Evolutionary conservation across 2,113 vertebrate species (phyloP).

Genomic region (Reinhardtius hippoglossoides): DNA sequence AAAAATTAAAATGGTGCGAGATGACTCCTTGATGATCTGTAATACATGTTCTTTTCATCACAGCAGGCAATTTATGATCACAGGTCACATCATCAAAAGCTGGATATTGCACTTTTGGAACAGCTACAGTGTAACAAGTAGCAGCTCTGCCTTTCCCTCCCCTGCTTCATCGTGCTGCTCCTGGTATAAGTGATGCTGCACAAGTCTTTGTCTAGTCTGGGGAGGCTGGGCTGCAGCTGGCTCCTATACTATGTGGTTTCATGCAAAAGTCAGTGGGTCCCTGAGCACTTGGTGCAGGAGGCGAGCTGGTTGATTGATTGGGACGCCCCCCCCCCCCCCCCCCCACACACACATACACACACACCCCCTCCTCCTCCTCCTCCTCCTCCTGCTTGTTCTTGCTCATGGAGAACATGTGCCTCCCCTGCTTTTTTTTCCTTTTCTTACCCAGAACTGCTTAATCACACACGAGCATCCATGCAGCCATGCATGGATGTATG

Average conservation of each 20-base stretch:
- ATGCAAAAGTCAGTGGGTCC: constrained; percentile 74
- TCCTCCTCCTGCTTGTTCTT: constrained; percentile 37
- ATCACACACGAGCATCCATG: constrained; percentile 25
- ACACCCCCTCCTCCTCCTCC: not conserved
- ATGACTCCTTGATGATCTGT: not conserved
- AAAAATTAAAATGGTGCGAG: not conserved
- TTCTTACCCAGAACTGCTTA: constrained; percentile 25
- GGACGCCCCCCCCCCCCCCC: constrained; percentile 26
- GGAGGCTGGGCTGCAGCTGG: constrained; percentile 76
- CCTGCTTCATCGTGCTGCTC: constrained; percentile 17
- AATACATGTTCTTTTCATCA: not conserved
- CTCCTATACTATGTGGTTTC: constrained; percentile 62
- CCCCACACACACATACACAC: not conserved
- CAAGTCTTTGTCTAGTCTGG: constrained; percentile 71
- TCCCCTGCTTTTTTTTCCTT: constrained; percentile 41
- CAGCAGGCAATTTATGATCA: constrained; percentile 3
- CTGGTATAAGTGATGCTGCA: constrained; percentile 62
- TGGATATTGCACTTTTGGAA: not conserved
- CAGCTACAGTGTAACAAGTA: constrained; percentile 6
- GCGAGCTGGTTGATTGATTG: constrained; percentile 70
- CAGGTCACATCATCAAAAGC: constrained; percentile 20
- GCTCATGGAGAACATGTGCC: constrained; percentile 49
- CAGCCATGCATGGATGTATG: not conserved
- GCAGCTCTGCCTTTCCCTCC: not conserved
- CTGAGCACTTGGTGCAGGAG: constrained; percentile 64